phyloP scores from a whole-genome alignment of 2,797 vertebrate species.

The Hyperoplus lanceolatus region DNA sequence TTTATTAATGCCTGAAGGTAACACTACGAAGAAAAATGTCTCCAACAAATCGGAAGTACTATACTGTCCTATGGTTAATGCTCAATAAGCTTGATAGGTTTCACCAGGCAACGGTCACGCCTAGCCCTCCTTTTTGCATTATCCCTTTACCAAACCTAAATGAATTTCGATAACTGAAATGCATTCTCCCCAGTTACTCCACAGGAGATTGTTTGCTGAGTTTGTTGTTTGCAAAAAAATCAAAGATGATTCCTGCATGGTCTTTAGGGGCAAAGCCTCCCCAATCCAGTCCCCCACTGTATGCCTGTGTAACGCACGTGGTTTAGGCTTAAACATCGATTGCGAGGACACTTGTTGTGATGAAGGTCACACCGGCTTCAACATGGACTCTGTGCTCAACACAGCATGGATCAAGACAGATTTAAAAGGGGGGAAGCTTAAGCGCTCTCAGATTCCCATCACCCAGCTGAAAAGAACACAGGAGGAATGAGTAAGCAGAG shows the following conservation, averaged over 20 bases:
- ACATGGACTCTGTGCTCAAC: conserved; percentile 36
- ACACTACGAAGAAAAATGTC: neutral
- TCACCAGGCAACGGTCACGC: conserved; percentile 47
- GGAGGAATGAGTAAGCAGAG: conserved; percentile 43
- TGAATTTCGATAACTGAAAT: conserved; percentile 62
- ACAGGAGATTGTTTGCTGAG: conserved; percentile 48
- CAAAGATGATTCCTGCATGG: neutral
- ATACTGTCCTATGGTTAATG: conserved; percentile 55
- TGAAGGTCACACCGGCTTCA: conserved; percentile 55
- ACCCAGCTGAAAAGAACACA: conserved; percentile 41
- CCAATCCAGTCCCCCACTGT: conserved; percentile 6
- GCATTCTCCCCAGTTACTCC: conserved; percentile 49
- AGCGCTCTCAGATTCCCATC: conserved; percentile 54
- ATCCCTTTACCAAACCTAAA: conserved; percentile 39
- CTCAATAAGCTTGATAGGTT: conserved; percentile 61
- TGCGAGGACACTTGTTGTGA: conserved; percentile 33
- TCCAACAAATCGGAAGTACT: conserved; percentile 17
- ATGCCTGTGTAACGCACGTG: conserved; percentile 11
- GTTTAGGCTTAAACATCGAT: conserved; percentile 33
- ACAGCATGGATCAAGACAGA: conserved; percentile 46
- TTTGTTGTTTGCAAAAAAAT: conserved; percentile 7
- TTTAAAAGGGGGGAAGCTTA: conserved; percentile 52
- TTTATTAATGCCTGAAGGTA: neutral
- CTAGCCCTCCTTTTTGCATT: conserved; percentile 9
- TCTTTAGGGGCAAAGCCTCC: conserved; percentile 9